Percentiles rank a stretch among this genome's conserved stretches.
Evolutionary conservation across 2,113 vertebrate species (phyloP).

Genomic region (Saguinus midas): DNA sequence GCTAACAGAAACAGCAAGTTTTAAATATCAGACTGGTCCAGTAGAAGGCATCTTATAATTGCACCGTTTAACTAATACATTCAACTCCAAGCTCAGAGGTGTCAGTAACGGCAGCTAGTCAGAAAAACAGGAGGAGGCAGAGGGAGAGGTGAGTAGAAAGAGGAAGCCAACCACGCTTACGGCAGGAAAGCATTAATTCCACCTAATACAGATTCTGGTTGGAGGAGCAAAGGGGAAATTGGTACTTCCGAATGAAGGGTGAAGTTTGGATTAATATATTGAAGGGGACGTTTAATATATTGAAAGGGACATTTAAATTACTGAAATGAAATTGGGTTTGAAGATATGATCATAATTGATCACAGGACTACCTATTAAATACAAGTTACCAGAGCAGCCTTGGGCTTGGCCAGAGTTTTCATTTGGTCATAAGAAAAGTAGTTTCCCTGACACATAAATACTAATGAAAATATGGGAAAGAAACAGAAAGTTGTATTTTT

Average conservation of each 20-base stretch:
- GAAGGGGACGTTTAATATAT: not conserved
- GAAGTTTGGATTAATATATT: not conserved
- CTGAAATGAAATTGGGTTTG: not conserved
- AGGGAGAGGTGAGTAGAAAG: not conserved
- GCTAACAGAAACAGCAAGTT: not conserved
- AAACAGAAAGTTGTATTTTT: not conserved
- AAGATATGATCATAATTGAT: not conserved
- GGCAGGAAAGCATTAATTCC: not conserved
- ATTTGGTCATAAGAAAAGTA: not conserved
- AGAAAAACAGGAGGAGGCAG: not conserved
- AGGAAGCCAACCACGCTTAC: not conserved
- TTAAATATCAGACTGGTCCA: not conserved
- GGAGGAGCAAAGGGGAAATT: not conserved
- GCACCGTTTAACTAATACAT: not conserved
- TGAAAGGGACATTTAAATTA: not conserved
- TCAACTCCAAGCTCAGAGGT: no score
- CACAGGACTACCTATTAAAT: not conserved
- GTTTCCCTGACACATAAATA: not conserved
- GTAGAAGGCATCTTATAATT: not conserved
- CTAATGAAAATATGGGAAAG: not conserved
- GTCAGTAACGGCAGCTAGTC: not conserved
- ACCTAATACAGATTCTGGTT: accelerated
- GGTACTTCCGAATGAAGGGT: not conserved
- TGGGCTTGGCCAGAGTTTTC: not conserved
- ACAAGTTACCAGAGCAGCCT: not conserved